Evolutionary conservation across 2,113 vertebrate species (phyloP).

Genomic region (Neotragus moschatus): DNA sequence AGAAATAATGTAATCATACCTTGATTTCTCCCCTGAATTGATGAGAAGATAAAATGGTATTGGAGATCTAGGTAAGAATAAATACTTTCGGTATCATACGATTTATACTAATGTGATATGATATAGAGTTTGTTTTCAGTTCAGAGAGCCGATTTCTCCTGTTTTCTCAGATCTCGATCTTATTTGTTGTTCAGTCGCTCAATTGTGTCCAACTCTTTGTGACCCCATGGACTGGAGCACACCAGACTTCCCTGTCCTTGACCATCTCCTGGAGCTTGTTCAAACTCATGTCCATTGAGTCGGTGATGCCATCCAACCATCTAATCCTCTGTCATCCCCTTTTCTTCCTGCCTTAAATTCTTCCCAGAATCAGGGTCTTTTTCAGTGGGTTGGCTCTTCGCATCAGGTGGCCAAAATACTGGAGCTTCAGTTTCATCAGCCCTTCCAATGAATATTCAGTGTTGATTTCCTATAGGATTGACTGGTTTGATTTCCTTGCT

Average conservation of each 20-base stretch:
- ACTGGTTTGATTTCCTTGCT: not conserved
- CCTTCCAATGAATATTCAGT: not conserved
- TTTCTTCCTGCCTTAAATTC: not conserved
- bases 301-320: not conserved
- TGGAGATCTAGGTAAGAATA: not conserved
- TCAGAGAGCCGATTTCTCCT: not conserved
- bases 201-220: not conserved
- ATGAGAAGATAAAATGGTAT: not conserved
- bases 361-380: not conserved
- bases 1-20: not conserved
- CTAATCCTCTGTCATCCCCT: not conserved
- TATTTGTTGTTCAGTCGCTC: not conserved
- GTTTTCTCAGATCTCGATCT: not conserved
- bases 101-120: not conserved
- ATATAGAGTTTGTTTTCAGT: not conserved
- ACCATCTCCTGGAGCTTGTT: not conserved
- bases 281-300: not conserved
- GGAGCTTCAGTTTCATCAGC: not conserved
- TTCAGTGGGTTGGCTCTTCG: not conserved
- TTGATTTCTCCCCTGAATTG: not conserved
- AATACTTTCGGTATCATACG: not conserved
- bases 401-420: not conserved
- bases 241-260: not conserved
- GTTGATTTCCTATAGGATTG: not conserved
- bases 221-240: not conserved